A percentile compares a stretch with the other conserved stretches of the same genome.
Evolutionary conservation across 2,797 vertebrate genomes (phyloP).

Genomic region (Tarsius wallacei): DNA sequence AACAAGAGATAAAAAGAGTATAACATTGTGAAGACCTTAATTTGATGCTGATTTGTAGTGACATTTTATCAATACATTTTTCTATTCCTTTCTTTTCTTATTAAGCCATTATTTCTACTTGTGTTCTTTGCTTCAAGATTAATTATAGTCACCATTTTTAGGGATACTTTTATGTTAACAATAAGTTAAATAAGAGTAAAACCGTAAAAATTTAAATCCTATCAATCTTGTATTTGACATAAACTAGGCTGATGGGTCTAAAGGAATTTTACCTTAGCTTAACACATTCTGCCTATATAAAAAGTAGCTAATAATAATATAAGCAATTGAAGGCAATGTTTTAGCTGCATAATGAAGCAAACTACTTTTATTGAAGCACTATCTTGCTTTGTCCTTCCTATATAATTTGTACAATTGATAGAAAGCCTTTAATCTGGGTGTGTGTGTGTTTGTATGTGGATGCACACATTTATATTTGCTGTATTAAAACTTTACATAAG

Average conservation of each 20-base stretch:
- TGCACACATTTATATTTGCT: too few relatives aligned
- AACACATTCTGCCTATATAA: background rate
- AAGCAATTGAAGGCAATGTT: background rate
- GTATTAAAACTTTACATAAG: background rate
- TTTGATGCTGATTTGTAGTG: constrained; percentile 85
- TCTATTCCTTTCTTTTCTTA: constrained; percentile 72
- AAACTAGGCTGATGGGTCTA: background rate
- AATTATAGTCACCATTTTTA: constrained; percentile 80
- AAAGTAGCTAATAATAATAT: background rate
- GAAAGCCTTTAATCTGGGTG: background rate
- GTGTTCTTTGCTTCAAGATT: constrained; percentile 82
- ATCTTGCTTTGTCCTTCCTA: background rate
- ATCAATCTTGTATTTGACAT: background rate
- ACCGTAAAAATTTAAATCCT: background rate
- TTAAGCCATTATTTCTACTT: constrained; percentile 82
- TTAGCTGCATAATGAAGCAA: background rate
- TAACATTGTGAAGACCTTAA: constrained; percentile 84
- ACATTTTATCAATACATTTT: constrained; percentile 87
- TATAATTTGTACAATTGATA: background rate
- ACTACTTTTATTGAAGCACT: background rate
- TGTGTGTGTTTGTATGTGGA: background rate
- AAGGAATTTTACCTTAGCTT: background rate
- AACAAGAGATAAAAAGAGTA: constrained; percentile 81
- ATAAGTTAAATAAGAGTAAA: background rate
- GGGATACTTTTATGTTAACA: background rate